Conservation (phyloP, 2,888 invertebrate genomes). For the Drosophila imparisetae region DNA sequence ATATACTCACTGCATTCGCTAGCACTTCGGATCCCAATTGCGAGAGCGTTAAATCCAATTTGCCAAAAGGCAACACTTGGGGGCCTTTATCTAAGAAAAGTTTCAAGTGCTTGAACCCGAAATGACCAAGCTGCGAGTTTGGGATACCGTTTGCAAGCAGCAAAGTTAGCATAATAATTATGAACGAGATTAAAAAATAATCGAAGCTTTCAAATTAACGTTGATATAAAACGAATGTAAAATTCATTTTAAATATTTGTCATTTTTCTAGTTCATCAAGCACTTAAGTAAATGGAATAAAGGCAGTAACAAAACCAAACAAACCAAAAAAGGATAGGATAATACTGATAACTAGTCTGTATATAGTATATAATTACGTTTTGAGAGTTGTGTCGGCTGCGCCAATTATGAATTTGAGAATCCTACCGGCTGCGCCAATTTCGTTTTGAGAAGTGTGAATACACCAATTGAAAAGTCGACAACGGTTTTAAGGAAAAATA, state of each 20-base stretch:
- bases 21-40: conserved; percentile 80
- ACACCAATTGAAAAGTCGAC: no score
- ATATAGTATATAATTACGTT: no score
- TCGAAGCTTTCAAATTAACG: conserved; percentile 21
- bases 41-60: conserved; percentile 19
- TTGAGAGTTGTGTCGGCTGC: no score
- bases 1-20: conserved; percentile 81
- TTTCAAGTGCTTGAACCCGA: conserved; percentile 77
- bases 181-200: not conserved
- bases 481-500: no score
- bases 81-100: conserved; percentile 53
- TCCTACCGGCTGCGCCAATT: no score
- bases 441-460: no score
- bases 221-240: not conserved
- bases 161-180: not conserved
- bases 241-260: not conserved
- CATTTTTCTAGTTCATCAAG: no score
- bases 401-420: no score
- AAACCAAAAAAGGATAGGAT: not conserved
- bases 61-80: conserved; percentile 49
- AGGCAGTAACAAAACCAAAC: not conserved
- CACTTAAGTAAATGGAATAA: not conserved
- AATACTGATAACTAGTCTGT: not conserved
- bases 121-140: conserved; percentile 73
- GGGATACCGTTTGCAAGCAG: conserved; percentile 75